Percentiles rank a stretch among this genome's conserved stretches.
These are phyloP conservation scores for Brachionus plicatilis DNA, from an alignment of 1,140 invertebrate genomes.

Conservation along the genomic window DNA sequence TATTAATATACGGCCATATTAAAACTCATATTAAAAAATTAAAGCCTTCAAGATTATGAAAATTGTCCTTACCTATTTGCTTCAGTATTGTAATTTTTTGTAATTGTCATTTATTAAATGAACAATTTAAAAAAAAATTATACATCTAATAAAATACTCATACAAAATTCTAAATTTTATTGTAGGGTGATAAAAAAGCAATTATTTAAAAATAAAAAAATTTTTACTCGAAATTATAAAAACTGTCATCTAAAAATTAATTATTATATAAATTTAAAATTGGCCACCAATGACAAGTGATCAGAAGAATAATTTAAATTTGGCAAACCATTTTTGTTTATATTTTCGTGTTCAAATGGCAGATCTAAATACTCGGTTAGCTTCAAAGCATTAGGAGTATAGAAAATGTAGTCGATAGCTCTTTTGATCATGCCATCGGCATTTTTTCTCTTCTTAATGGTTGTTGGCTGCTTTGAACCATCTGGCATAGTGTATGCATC, in stretches of 20 bases:
- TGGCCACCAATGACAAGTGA: constrained; percentile 1
- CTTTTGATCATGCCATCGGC: constrained; percentile 7
- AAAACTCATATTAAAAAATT: too few species aligned
- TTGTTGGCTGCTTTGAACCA: neutral
- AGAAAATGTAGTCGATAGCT: constrained; percentile 32
- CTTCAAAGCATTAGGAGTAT: neutral
- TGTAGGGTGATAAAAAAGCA: neutral
- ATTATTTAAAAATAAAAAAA: neutral
- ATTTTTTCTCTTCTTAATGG: neutral
- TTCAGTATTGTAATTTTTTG: too few species aligned
- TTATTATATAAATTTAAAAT: constrained; percentile 19
- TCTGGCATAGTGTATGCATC: neutral
- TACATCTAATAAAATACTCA: too few species aligned
- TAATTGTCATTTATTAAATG: too few species aligned
- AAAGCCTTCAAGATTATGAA: too few species aligned
- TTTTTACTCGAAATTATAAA: neutral
- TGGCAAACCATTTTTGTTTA: neutral
- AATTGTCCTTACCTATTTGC: too few species aligned
- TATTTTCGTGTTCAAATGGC: neutral
- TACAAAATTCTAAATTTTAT: too few species aligned
- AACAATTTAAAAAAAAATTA: too few species aligned
- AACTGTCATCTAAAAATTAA: neutral
- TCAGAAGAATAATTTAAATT: constrained; percentile 17
- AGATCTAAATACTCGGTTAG: constrained; percentile 12
- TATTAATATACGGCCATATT: too few species aligned